phyloP scores from a whole-genome alignment of 2,888 invertebrate species.

The Dynastes tityus region DNA sequence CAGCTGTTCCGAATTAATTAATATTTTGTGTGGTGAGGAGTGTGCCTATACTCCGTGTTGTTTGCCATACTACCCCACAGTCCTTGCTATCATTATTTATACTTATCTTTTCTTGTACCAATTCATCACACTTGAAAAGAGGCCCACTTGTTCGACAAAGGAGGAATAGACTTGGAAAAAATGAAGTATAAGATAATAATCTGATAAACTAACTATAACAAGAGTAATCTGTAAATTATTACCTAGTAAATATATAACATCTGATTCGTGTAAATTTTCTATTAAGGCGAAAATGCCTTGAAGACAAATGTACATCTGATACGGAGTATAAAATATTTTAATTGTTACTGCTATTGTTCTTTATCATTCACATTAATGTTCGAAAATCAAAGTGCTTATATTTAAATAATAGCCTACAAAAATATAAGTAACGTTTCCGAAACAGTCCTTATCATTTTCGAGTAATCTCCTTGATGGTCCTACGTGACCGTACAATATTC shows the following conservation, averaged over 20 bases:
- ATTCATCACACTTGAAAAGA: no score
- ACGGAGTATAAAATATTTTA: not conserved
- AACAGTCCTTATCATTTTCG: slow-evolving; percentile 16
- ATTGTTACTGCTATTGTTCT: not conserved
- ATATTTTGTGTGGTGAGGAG: no score
- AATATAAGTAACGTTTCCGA: slow-evolving; percentile 1
- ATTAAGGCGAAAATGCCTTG: not conserved
- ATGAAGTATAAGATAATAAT: no score
- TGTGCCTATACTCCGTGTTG: no score
- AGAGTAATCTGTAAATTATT: not conserved
- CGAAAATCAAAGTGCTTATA: slow-evolving; percentile 11
- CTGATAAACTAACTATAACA: not conserved
- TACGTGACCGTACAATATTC: not conserved
- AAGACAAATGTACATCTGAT: not conserved
- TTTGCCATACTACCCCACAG: no score
- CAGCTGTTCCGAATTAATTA: no score
- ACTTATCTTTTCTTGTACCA: no score
- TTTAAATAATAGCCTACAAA: slow-evolving; percentile 12
- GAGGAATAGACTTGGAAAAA: no score
- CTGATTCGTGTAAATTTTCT: not conserved
- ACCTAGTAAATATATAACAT: not conserved
- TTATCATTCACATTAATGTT: not conserved
- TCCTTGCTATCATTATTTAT: no score
- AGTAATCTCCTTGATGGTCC: not conserved
- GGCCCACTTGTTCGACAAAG: no score